Conservation (phyloP, 2,888 invertebrate genomes). For the Sesamia inferens region DNA sequence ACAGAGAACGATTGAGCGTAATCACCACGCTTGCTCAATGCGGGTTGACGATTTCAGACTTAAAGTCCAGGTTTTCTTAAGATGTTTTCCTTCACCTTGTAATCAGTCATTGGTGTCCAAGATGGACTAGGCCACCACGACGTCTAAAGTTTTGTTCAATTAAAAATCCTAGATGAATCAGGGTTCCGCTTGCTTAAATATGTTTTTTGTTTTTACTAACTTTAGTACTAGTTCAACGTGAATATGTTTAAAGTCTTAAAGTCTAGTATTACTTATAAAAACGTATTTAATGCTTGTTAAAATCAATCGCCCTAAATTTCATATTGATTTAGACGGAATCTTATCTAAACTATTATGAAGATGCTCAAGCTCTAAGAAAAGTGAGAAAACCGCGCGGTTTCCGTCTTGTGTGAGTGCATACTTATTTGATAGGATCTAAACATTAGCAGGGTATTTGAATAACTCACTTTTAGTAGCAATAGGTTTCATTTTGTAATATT, state of each 20-base stretch:
- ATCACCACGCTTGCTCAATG: too few relatives aligned
- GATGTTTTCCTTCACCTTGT: too few relatives aligned
- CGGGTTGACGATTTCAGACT: too few relatives aligned
- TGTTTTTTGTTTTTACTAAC: neutral
- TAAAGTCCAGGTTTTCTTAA: too few relatives aligned
- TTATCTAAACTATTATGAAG: neutral
- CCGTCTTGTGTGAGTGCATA: neutral
- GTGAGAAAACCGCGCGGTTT: neutral
- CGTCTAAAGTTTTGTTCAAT: neutral
- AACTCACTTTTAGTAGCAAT: too few relatives aligned
- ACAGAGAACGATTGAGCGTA: too few relatives aligned
- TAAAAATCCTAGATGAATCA: neutral
- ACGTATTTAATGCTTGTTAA: neutral
- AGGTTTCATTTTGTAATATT: too few relatives aligned
- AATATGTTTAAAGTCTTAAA: neutral
- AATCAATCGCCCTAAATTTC: neutral
- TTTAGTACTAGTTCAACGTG: neutral
- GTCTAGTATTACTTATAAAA: neutral
- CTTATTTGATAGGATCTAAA: neutral
- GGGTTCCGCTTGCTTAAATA: neutral
- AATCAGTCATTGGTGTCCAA: too few relatives aligned
- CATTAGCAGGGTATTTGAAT: too few relatives aligned
- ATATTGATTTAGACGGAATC: neutral
- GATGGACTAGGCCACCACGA: too few relatives aligned
- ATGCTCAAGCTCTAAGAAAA: neutral